phyloP scores from a whole-genome alignment of 2,797 vertebrate genomes.

The Rallus crepitans region DNA sequence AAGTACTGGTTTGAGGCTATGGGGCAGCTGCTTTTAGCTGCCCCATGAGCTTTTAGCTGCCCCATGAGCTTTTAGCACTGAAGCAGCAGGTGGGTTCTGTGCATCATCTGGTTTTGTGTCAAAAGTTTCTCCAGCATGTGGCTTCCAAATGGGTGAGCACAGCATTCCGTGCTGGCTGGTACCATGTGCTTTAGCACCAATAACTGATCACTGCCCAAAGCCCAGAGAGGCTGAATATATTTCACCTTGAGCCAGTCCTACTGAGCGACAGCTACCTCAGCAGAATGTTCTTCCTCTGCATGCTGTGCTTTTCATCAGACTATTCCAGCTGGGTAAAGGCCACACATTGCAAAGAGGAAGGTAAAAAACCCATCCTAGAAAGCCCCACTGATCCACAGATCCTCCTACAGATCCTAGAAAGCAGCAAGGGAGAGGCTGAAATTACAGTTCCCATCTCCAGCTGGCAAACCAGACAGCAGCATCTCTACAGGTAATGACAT shows the following conservation, averaged over 20 bases:
- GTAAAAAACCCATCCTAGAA: not conserved
- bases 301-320: fast-evolving
- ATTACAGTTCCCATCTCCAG: not conserved
- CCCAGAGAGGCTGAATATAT: not conserved
- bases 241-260: not conserved
- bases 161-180: not conserved
- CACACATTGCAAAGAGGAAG: not conserved
- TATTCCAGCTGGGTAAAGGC: not conserved
- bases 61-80: not conserved
- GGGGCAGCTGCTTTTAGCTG: not conserved
- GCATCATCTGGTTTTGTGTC: not conserved
- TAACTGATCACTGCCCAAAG: not conserved
- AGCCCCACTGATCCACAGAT: not conserved
- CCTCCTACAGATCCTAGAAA: not conserved
- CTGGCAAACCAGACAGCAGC: not conserved
- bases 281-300: not conserved
- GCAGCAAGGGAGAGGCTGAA: not conserved
- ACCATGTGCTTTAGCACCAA: not conserved
- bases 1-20: not conserved
- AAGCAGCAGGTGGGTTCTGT: not conserved
- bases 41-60: not conserved
- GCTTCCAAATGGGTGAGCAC: not conserved
- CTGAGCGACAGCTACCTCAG: not conserved
- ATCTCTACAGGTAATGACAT: not conserved
- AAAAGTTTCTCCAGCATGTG: not conserved